Conservation (phyloP, 2,797 vertebrate genomes). For the Brachyalestes nurse region DNA sequence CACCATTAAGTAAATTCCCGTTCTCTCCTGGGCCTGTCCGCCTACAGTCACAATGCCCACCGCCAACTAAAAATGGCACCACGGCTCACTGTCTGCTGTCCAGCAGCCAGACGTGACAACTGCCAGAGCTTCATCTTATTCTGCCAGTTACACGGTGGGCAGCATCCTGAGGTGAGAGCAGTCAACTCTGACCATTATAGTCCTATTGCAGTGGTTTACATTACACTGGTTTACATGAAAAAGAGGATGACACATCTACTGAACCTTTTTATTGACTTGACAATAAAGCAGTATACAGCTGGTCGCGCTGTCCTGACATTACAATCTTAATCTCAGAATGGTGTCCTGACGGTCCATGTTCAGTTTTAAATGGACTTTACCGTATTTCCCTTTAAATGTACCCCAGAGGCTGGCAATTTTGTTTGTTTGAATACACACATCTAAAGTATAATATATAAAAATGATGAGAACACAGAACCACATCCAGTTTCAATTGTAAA, state of each 20-base stretch:
- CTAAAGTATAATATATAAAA: neutral
- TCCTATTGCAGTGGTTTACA: neutral
- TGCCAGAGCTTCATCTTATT: constrained; percentile 1
- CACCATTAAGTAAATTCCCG: constrained; percentile 34
- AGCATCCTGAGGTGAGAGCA: constrained; percentile 7
- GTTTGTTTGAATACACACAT: neutral
- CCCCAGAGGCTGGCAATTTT: neutral
- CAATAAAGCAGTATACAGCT: neutral
- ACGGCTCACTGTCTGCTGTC: constrained; percentile 39
- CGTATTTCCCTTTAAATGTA: too few species aligned
- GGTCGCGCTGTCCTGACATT: neutral
- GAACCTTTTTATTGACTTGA: neutral
- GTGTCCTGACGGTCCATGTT: too few species aligned
- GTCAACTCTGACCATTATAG: constrained; percentile 1
- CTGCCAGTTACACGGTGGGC: constrained; percentile 30
- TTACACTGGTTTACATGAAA: neutral
- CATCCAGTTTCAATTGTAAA: neutral
- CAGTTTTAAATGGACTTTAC: too few species aligned
- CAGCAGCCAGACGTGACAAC: constrained; percentile 36
- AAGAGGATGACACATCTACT: neutral
- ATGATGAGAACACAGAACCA: neutral
- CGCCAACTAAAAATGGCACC: constrained; percentile 51
- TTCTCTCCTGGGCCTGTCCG: constrained; percentile 24
- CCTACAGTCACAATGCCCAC: constrained; percentile 37
- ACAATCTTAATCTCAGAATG: too few species aligned